These are phyloP conservation scores for Macrobrachium nipponense DNA, from an alignment of 1,140 invertebrate species.

Conservation along the genomic window DNA sequence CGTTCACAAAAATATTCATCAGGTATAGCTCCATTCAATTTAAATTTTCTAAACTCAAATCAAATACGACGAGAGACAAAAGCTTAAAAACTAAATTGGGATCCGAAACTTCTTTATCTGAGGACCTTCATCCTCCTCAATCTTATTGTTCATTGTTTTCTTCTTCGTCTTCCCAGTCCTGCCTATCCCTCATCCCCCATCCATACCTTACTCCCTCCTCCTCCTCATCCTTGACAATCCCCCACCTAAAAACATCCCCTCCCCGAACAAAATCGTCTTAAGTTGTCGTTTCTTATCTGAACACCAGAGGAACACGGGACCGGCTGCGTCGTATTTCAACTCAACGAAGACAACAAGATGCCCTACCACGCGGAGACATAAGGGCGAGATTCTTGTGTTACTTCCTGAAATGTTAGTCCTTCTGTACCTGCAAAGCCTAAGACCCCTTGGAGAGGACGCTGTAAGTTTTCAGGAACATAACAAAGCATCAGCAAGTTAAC, in stretches of 20 bases:
- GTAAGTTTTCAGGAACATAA: too few species aligned
- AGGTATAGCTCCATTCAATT: too few species aligned
- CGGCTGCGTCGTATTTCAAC: constrained; percentile 36
- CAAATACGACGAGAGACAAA: too few species aligned
- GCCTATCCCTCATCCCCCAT: background rate
- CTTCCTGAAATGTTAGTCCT: background rate
- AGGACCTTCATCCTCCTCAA: background rate
- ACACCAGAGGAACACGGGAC: constrained; percentile 14
- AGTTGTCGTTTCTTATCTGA: constrained; percentile 38
- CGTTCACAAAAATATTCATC: too few species aligned
- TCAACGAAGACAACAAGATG: background rate
- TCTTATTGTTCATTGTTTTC: background rate
- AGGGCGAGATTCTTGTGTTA: background rate
- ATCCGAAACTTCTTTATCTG: too few species aligned
- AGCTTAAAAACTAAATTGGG: too few species aligned
- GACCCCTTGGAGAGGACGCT: too few species aligned
- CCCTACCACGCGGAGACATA: background rate
- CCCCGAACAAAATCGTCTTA: constrained; percentile 33
- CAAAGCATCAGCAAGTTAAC: too few species aligned
- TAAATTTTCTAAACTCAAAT: too few species aligned
- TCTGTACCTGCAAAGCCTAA: too few species aligned
- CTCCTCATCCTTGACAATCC: background rate
- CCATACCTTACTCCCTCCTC: background rate
- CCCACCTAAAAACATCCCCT: background rate
- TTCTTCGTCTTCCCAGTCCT: background rate